Percentiles rank a stretch among this genome's conserved stretches.
These are phyloP conservation scores for Xestoiulus laeticollis DNA, from an alignment of 2,888 invertebrate genomes.

Conservation along the genomic window DNA sequence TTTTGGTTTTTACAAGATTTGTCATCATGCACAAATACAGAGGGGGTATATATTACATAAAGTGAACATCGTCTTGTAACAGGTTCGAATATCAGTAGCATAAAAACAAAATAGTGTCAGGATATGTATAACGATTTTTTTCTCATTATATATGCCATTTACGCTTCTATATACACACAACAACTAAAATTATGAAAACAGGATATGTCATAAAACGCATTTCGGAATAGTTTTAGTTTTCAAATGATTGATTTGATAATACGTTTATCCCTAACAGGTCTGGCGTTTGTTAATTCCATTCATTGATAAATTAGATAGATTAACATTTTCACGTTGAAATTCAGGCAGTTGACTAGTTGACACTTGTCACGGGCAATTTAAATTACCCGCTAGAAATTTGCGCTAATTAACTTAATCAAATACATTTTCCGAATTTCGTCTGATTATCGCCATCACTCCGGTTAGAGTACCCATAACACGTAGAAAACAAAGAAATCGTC, in stretches of 20 bases:
- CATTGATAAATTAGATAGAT: background rate
- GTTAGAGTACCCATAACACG: background rate
- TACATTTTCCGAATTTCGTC: background rate
- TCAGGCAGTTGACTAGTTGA: background rate
- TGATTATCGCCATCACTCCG: background rate
- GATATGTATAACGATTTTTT: background rate
- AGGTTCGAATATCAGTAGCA: constrained; percentile 21
- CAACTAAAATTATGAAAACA: background rate
- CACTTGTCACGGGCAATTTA: background rate
- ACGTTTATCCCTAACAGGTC: background rate
- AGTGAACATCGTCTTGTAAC: background rate
- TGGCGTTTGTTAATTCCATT: background rate
- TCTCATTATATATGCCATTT: background rate
- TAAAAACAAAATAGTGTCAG: constrained; percentile 7
- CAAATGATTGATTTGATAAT: background rate
- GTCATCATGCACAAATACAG: constrained; percentile 17
- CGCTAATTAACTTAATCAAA: background rate
- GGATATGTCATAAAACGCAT: background rate
- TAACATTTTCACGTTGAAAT: background rate
- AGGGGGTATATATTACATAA: constrained; percentile 23
- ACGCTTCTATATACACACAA: constrained; percentile 34
- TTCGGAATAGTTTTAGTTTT: background rate
- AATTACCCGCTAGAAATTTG: background rate
- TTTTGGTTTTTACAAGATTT: constrained; percentile 25
- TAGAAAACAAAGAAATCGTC: background rate